Base-by-base conservation (phyloP, 2,113 vertebrate genomes). In the Oenanthe melanoleuca region DNA sequence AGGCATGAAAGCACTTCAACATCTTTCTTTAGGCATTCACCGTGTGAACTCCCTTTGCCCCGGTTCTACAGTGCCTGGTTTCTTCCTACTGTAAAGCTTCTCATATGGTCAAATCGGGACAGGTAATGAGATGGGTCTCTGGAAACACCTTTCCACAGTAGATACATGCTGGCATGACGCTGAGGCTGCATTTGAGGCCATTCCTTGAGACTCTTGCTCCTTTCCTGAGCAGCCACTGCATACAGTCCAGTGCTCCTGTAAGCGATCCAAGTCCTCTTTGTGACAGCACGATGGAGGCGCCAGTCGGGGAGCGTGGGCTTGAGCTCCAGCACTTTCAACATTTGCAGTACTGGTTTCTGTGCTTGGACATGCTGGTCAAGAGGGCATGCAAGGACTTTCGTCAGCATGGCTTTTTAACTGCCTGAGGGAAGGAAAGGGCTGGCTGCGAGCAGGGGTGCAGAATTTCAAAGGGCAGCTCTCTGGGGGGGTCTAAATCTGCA, bases 141-240 rank as follows among this genome's bases (percentile, higher is more conserved):
- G 40, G 37, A 89, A 87, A 53, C 16, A 59, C 31, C 23, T 70
- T 73, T 80, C 17, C 38, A 49, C 23, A 45, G 12, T 11, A 80
- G 18, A 24, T n/a, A 31, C 42, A 22, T 1, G 5, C 38, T 92
- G 55, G 3, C 0, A 0, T 38, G 18, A 45, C 1, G 5, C 23
- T 31, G 25, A 70, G 14, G 22, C 33, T 91, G 60, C 21, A 44
- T 83, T 90, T 88, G 52, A 90, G 31, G 56, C 44, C 5, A 3
- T 56, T 91, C 6, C 49, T 73, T 90, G 52, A 52, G 25, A 63
- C 18, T 45, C 49, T 59, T 88, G 47, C 12, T 91, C 21, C 44
- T 83, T 83, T 64, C n/a, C 60, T 49, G 25, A 80, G 38, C 33
- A 86, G 70, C 16, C 73, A 40, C 67, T 90, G n/a, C 34, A 29